phyloP scores from a whole-genome alignment of 2,797 vertebrate species.

The Ctenochaetus hawaiiensis region DNA sequence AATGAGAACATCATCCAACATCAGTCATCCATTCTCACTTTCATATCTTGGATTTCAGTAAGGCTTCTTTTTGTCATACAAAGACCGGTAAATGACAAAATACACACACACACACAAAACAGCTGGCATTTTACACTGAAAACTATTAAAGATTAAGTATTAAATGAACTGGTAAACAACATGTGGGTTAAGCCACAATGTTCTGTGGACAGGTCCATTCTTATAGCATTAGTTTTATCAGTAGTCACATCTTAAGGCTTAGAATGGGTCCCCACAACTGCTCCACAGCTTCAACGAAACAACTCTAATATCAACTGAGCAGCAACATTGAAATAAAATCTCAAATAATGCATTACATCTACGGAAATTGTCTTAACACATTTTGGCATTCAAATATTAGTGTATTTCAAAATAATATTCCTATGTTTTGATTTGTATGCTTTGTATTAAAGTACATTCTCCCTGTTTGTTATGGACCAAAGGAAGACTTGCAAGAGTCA shows the following conservation, averaged over 20 bases:
- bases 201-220: conserved; percentile 69
- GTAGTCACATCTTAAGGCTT: conserved; percentile 83
- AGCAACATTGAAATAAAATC: conserved; percentile 65
- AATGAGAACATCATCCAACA: conserved; percentile 85
- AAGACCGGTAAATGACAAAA: conserved; percentile 64
- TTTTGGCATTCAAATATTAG: conserved; percentile 79
- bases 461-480: conserved; percentile 66
- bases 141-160: conserved; percentile 42
- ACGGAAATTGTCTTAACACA: conserved; percentile 69
- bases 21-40: conserved; percentile 85
- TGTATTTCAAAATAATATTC: conserved; percentile 68
- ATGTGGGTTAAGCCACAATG: conserved; percentile 62
- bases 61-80: conserved; percentile 70
- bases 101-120: conserved; percentile 41
- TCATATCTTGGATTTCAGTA: conserved; percentile 79
- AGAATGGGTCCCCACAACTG: conserved; percentile 68
- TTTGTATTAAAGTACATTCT: conserved; percentile 79
- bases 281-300: conserved; percentile 61
- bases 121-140: conserved; percentile 53
- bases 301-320: conserved; percentile 71
- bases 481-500: conserved; percentile 75
- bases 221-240: conserved; percentile 68
- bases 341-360: conserved; percentile 68
- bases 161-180: conserved; percentile 66
- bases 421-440: conserved; percentile 61